These are phyloP conservation scores for Tipula vernalis DNA, from an alignment of 2,888 invertebrate species.

Conservation along the genomic window DNA sequence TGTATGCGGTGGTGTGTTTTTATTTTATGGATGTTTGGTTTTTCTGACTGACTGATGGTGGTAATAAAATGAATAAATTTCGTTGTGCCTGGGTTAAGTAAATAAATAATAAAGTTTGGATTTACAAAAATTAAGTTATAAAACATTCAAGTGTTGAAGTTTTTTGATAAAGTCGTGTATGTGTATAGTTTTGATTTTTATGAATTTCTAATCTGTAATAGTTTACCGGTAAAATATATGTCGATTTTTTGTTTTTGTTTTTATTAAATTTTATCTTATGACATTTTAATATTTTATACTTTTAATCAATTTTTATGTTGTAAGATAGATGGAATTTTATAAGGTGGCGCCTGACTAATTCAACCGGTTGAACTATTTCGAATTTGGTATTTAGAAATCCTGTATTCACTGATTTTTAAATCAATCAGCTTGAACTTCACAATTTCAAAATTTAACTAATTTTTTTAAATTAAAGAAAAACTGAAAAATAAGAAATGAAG, in stretches of 20 bases:
- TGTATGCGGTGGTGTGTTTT: neutral
- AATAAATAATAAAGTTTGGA: neutral
- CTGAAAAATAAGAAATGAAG: no score
- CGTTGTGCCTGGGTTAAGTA: neutral
- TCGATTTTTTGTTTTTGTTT: neutral
- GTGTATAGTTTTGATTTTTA: neutral
- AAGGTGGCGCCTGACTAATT: neutral
- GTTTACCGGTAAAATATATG: neutral
- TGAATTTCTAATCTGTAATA: neutral
- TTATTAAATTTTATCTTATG: neutral
- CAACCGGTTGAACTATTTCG: neutral
- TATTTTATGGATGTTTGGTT: neutral
- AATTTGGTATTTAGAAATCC: no score
- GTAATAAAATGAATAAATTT: neutral
- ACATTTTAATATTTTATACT: neutral
- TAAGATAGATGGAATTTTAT: neutral
- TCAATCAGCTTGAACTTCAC: no score
- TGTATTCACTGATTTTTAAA: no score
- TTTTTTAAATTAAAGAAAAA: no score
- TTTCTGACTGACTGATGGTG: neutral
- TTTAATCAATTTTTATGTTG: neutral
- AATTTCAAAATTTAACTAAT: no score
- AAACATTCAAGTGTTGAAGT: neutral
- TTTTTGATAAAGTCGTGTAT: neutral
- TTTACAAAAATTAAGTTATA: neutral